Percentiles rank a stretch among this genome's conserved stretches.
Conservation (phyloP, 2,888 invertebrate species). For the Zhuqinia jingwanae region DNA sequence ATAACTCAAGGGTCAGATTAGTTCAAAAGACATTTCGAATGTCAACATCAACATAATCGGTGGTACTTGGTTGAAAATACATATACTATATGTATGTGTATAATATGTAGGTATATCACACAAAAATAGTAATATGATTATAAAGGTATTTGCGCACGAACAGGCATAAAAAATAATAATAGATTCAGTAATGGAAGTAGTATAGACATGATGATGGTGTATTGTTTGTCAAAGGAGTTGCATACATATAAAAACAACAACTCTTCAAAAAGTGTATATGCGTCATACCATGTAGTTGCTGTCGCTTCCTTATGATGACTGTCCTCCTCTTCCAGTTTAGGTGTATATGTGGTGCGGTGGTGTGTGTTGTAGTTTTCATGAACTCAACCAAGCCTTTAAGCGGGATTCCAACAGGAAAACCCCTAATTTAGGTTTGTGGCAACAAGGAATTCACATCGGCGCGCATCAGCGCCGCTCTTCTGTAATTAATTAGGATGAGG, state of each 20-base stretch:
- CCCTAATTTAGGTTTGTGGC: constrained; percentile 62
- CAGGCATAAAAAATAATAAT: too few species aligned
- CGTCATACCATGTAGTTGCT: not conserved
- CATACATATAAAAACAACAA: not conserved
- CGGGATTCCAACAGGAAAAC: constrained; percentile 48
- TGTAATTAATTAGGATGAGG: constrained; percentile 56
- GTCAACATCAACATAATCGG: constrained; percentile 13
- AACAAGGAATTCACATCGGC: constrained; percentile 25
- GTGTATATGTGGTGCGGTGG: not conserved
- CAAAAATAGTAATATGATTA: too few species aligned
- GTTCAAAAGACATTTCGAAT: constrained; percentile 37
- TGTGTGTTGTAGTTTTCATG: not conserved
- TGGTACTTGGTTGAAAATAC: too few species aligned
- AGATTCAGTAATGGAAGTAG: not conserved
- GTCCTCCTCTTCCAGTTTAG: not conserved
- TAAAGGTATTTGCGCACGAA: too few species aligned
- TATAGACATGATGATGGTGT: not conserved
- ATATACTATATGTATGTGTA: too few species aligned
- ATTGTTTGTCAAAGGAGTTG: too few species aligned
- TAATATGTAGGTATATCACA: too few species aligned
- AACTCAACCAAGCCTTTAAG: not conserved
- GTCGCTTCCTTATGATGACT: not conserved
- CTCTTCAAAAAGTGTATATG: too few species aligned
- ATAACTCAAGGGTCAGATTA: constrained; percentile 54
- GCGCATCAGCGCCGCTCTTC: constrained; percentile 21